Evolutionary conservation across 2,113 vertebrate species (phyloP).

Genomic region (Hypocryptadius cinnamomeus): DNA sequence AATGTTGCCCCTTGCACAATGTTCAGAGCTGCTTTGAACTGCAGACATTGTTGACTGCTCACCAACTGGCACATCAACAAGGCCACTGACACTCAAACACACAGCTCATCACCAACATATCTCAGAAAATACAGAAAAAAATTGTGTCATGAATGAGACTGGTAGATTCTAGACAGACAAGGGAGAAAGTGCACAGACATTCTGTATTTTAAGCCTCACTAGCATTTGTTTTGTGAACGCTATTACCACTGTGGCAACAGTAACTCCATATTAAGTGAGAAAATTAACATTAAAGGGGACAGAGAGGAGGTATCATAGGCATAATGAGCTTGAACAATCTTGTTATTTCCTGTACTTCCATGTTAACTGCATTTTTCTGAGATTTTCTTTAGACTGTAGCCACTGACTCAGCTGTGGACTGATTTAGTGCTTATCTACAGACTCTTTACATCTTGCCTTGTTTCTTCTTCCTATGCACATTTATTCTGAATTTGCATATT

Average conservation of each 20-base stretch:
- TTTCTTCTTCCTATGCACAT: background rate
- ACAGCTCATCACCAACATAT: background rate
- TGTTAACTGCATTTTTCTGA: background rate
- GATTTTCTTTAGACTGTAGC: background rate
- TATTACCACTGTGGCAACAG: background rate
- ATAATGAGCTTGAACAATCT: background rate
- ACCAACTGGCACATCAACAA: background rate
- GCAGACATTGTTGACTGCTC: background rate
- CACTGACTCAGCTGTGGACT: background rate
- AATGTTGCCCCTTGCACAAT: background rate
- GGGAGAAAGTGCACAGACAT: background rate
- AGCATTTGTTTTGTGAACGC: background rate
- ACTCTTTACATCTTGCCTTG: background rate
- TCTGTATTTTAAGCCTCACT: background rate
- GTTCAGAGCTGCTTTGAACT: background rate
- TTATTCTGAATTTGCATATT: background rate
- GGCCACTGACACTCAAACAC: background rate
- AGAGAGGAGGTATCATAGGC: background rate
- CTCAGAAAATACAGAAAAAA: background rate
- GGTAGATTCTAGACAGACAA: background rate
- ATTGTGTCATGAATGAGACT: rapidly evolving
- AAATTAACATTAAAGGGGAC: background rate
- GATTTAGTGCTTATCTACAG: background rate
- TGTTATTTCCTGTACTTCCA: background rate
- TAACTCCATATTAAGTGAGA: background rate